These are phyloP conservation scores for Dynastes tityus DNA, from an alignment of 2,888 invertebrate genomes.

Conservation along the genomic window DNA sequence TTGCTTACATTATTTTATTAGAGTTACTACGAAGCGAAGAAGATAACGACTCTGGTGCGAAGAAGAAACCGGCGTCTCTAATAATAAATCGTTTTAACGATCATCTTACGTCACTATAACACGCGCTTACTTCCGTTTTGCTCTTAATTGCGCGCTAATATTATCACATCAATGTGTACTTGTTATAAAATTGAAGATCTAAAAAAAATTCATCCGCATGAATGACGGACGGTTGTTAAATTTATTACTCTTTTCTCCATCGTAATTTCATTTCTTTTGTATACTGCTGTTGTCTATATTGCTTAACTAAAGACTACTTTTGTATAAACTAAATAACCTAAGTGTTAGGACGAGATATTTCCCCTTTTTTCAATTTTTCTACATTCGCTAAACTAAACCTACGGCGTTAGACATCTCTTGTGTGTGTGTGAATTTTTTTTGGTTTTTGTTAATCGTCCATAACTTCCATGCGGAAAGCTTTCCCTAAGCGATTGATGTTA, in stretches of 20 bases:
- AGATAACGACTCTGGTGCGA: too few species aligned
- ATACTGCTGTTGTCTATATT: slow-evolving; percentile 20
- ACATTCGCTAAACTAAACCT: slow-evolving; percentile 40
- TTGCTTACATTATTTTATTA: too few species aligned
- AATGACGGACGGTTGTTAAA: slow-evolving; percentile 38
- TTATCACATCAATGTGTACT: neutral
- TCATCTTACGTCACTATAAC: slow-evolving; percentile 1
- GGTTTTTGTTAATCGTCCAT: slow-evolving; percentile 62
- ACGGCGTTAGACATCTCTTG: slow-evolving; percentile 54
- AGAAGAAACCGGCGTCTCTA: too few species aligned
- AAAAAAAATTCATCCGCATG: slow-evolving; percentile 35
- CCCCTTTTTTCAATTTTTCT: slow-evolving; percentile 12
- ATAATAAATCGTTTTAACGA: neutral
- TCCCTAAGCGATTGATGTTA: slow-evolving; percentile 61
- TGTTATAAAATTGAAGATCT: neutral
- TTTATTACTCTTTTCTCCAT: slow-evolving; percentile 21
- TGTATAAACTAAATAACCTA: slow-evolving; percentile 22
- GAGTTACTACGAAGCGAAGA: too few species aligned
- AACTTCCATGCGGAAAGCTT: slow-evolving; percentile 68
- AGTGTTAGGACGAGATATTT: slow-evolving; percentile 27
- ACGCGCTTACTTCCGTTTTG: neutral
- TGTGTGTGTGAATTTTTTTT: neutral
- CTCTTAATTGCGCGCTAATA: neutral
- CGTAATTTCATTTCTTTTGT: neutral
- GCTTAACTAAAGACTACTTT: slow-evolving; percentile 34